Conservation (phyloP, 1,140 invertebrate species). For the Drosophila lacteicornis region DNA sequence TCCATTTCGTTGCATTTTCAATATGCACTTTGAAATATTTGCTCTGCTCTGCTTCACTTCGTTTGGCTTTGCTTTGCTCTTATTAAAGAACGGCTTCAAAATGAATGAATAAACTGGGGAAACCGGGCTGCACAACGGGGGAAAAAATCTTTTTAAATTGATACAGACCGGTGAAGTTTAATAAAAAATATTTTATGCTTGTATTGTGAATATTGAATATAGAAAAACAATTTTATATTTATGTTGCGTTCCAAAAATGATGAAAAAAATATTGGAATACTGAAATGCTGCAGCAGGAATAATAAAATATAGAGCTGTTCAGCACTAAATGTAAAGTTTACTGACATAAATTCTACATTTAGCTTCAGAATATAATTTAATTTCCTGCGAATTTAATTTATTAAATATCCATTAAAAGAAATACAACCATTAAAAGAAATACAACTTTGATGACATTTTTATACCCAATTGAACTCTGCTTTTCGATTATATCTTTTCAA, state of each 20-base stretch:
- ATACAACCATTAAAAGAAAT: neutral
- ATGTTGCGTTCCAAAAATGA: too few species aligned
- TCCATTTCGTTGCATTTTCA: constrained; percentile 54
- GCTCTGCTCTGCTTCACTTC: constrained; percentile 23
- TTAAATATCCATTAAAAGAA: neutral
- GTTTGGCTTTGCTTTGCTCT: constrained; percentile 16
- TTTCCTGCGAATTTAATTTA: neutral
- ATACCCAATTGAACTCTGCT: neutral
- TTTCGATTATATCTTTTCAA: neutral
- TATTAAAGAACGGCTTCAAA: constrained; percentile 8
- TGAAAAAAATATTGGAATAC: neutral
- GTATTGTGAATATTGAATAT: too few species aligned
- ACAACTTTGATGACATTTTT: neutral
- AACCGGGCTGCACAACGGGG: neutral
- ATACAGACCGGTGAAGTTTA: too few species aligned
- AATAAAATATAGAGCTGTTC: too few species aligned
- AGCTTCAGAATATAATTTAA: neutral
- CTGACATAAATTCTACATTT: neutral
- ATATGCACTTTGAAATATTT: constrained; percentile 44
- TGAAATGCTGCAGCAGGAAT: neutral
- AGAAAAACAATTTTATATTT: too few species aligned
- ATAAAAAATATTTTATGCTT: too few species aligned
- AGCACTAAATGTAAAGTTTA: neutral
- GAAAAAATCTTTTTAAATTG: neutral
- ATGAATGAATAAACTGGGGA: constrained; percentile 7